Percentiles rank a stretch among this genome's conserved stretches.
Conservation (phyloP, 2,797 vertebrate genomes). For the Chlorospingus flavigularis region DNA sequence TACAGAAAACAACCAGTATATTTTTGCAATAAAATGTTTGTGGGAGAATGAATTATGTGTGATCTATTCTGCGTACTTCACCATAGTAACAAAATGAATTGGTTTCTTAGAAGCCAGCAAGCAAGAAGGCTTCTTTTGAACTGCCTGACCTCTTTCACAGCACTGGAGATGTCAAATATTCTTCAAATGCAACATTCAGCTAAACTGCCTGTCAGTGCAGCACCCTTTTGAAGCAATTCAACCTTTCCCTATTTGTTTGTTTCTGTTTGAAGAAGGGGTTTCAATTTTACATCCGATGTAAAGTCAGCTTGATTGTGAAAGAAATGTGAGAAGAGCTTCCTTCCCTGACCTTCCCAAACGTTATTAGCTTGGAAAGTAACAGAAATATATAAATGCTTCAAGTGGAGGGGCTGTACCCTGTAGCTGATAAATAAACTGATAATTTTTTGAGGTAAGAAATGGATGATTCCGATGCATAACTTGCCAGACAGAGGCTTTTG, state of each 20-base stretch:
- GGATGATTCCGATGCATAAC: neutral
- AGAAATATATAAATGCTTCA: neutral
- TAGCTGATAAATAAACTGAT: neutral
- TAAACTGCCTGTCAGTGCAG: neutral
- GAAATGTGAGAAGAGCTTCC: neutral
- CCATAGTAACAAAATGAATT: constrained; percentile 24
- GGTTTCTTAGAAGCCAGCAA: constrained; percentile 20
- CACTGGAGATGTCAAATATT: neutral
- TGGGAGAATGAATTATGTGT: constrained; percentile 6
- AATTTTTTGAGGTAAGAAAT: neutral
- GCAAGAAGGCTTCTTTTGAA: constrained; percentile 9
- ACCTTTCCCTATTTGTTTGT: neutral
- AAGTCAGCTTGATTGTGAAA: neutral
- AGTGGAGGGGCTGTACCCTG: neutral
- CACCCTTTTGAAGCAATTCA: neutral
- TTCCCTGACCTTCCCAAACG: neutral
- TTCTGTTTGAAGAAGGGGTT: constrained; percentile 3
- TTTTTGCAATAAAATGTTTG: constrained; percentile 28
- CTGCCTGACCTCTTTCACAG: constrained; percentile 11
- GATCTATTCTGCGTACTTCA: neutral
- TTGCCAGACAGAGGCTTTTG: neutral
- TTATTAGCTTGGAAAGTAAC: neutral
- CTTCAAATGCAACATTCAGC: constrained; percentile 6
- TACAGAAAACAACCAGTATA: neutral
- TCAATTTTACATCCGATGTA: neutral